Percentiles rank a stretch among this genome's conserved stretches.
These are phyloP conservation scores for Aporophyla lueneburgensis DNA, from an alignment of 2,888 invertebrate species.

Conservation along the genomic window DNA sequence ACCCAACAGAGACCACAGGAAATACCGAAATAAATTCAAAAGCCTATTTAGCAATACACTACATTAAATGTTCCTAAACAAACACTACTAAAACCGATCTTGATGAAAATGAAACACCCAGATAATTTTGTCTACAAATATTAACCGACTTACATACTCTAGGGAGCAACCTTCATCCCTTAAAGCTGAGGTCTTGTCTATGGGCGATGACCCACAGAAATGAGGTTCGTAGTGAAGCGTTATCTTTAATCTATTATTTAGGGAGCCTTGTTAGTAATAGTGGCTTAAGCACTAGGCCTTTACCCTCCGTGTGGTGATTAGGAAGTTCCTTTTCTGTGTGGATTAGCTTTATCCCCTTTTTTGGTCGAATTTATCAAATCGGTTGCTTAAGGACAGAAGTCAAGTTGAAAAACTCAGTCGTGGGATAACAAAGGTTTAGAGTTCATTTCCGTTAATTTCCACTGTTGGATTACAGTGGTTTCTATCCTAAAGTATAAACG, in stretches of 20 bases:
- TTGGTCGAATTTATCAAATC: constrained; percentile 25
- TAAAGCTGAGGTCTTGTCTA: constrained; percentile 62
- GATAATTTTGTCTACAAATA: constrained; percentile 58
- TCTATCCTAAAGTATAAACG: neutral
- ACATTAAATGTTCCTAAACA: constrained; percentile 28
- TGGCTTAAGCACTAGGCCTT: constrained; percentile 31
- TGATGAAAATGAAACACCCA: constrained; percentile 46
- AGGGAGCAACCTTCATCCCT: constrained; percentile 53
- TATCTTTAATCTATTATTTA: constrained; percentile 65
- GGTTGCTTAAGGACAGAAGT: neutral
- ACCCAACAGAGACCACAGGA: too few relatives aligned
- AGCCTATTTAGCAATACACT: neutral
- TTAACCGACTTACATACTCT: constrained; percentile 39
- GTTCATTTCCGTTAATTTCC: neutral
- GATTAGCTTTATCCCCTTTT: constrained; percentile 19
- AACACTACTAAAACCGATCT: constrained; percentile 9
- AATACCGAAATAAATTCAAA: constrained; percentile 9
- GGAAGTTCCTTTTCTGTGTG: constrained; percentile 33
- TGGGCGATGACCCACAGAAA: constrained; percentile 56
- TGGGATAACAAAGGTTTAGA: too few relatives aligned
- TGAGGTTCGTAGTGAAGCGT: constrained; percentile 55
- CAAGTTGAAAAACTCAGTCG: neutral
- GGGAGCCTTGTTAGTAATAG: constrained; percentile 51
- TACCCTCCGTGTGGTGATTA: constrained; percentile 40
- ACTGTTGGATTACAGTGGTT: neutral